Percentiles rank a stretch among this genome's conserved stretches.
These are phyloP conservation scores for Euzetes globulus DNA, from an alignment of 2,888 invertebrate species.

Conservation along the genomic window DNA sequence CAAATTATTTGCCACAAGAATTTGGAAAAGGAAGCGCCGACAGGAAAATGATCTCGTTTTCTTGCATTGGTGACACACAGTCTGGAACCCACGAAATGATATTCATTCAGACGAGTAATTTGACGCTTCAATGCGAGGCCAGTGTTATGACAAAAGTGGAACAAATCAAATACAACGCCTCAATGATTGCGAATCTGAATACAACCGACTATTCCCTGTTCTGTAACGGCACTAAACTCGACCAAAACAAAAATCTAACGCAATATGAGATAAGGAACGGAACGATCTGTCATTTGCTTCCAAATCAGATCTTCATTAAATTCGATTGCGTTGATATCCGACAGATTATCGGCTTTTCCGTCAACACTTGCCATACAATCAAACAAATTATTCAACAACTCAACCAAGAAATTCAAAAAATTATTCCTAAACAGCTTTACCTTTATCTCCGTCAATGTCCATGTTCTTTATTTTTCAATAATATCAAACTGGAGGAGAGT, in stretches of 20 bases:
- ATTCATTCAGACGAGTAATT: conserved; percentile 11
- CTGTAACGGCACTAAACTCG: background rate
- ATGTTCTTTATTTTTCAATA: background rate
- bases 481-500: conserved; percentile 10
- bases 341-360: background rate
- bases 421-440: background rate
- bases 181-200: background rate
- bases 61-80: conserved; percentile 5
- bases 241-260: background rate
- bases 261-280: conserved; percentile 3
- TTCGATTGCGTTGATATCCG: conserved; percentile 17
- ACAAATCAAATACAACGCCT: conserved; percentile 18
- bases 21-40: background rate
- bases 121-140: conserved; percentile 5
- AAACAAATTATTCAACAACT: background rate
- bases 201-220: conserved; percentile 12
- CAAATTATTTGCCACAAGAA: too few species aligned
- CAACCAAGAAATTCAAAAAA: background rate
- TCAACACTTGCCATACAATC: background rate
- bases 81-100: conserved; percentile 11
- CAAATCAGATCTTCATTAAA: background rate
- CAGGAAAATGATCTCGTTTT: conserved; percentile 6
- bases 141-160: background rate
- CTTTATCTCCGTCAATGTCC: background rate
- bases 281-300: conserved; percentile 7